Evolutionary conservation across 1,140 invertebrate genomes (phyloP), one percentile per base, ranked within the genome.

Genomic region (Pentalonia nigronervosa): DNA sequence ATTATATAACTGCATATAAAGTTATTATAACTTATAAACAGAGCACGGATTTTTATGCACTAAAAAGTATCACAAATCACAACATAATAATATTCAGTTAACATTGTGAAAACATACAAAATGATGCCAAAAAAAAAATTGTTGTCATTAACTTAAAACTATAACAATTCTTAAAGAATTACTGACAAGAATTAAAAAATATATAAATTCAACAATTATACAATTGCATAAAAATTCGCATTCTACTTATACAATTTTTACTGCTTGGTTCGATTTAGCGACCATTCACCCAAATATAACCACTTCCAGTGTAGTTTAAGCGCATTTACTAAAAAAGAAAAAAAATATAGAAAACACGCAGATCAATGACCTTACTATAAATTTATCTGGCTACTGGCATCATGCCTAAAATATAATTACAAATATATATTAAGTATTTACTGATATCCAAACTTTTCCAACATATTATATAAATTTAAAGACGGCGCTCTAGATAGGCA

Each of bases 401-500:
- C 9, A 60, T 30, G 9, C 56, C 56, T 67, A 20, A n/a, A n/a
- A 67, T 67, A 67, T 67, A 11, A 14, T n/a, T n/a, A n/a, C 11
- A 67, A n/a, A 6, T 14, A n/a, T 76, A 34, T 30, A 14, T n/a
- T 76, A 6, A 76, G n/a, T n/a, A 17, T 76, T 76, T 76, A 76
- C 14, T 4, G 14, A 76, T 76, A 76, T 76, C 17, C 4, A 4
- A 60, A 60, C 56, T 60, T 60, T 30, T 11, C 30, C 9, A 30
- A 67, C 6, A n/a, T 60, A 60, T 21, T 53, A 76, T 3, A 76
- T n/a, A 76, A 76, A n/a, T 76, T 76, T 76, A 76, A 76, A 76
- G 60, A 76, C 60, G 60, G 60, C 60, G 60, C 60, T 76, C n/a
- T 76, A n/a, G 60, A 76, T 76, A 76, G 60, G 60, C 60, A 76